Percentiles rank a stretch among this genome's conserved stretches.
These are phyloP conservation scores for Tenrec ecaudatus DNA, from an alignment of 2,113 vertebrate species.

Conservation along the genomic window DNA sequence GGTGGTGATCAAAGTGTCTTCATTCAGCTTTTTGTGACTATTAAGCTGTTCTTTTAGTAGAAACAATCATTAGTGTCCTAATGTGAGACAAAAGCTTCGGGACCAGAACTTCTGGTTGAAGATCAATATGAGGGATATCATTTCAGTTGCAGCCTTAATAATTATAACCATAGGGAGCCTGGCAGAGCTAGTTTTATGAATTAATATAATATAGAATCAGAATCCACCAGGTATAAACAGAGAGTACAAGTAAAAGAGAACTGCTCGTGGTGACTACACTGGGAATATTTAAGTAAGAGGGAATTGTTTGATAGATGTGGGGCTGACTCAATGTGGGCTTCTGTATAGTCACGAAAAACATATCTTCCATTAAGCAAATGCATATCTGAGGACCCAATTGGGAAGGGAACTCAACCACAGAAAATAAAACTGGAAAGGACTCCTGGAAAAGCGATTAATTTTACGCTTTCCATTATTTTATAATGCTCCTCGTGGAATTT, in stretches of 20 bases:
- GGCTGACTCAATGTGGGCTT: conserved; percentile 78
- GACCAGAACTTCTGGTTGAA: conserved; percentile 87
- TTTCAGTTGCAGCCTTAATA: conserved; percentile 87
- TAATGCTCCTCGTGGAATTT: conserved; percentile 72
- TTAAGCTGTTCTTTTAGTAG: conserved; percentile 85
- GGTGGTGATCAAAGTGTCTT: conserved; percentile 83
- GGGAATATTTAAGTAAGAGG: conserved; percentile 84
- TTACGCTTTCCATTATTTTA: conserved; percentile 76
- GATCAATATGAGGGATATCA: conserved; percentile 87
- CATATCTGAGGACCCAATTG: conserved; percentile 67
- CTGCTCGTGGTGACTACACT: conserved; percentile 67
- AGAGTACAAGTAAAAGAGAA: conserved; percentile 72
- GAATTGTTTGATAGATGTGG: conserved; percentile 79
- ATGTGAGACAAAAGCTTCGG: conserved; percentile 88
- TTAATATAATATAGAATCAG: conserved; percentile 88
- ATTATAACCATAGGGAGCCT: conserved; percentile 87
- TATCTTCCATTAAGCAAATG: conserved; percentile 62
- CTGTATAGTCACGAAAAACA: conserved; percentile 54
- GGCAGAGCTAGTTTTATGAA: conserved; percentile 84
- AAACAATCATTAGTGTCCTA: conserved; percentile 87
- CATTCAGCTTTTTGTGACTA: conserved; percentile 86
- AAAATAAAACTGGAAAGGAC: conserved; percentile 62
- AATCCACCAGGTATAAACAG: conserved; percentile 87
- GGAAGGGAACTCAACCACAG: conserved; percentile 73
- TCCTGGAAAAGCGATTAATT: conserved; percentile 57